Conservation (phyloP, 2,888 invertebrate species). For the Dynastes hyllus region DNA sequence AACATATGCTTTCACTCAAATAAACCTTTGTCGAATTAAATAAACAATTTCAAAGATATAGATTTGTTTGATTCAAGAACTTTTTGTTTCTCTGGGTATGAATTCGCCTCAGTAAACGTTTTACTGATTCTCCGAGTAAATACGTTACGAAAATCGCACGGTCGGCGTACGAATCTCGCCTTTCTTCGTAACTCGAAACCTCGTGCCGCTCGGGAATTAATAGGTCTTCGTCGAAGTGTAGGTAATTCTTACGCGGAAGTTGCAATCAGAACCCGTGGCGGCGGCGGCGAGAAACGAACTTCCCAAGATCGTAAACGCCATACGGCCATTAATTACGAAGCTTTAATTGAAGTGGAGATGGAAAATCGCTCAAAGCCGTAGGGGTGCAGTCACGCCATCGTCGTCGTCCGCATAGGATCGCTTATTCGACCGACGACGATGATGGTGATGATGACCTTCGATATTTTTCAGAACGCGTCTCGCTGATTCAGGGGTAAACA, state of each 20-base stretch:
- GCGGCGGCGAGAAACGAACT: conserved; percentile 2
- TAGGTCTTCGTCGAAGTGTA: conserved; percentile 4
- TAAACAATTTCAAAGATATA: too few species aligned
- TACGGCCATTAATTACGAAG: conserved; percentile 53
- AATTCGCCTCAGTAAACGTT: too few species aligned
- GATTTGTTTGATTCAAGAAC: too few species aligned
- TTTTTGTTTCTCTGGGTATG: too few species aligned
- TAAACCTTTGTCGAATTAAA: too few species aligned
- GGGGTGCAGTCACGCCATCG: conserved; percentile 53
- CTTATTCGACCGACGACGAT: too few species aligned
- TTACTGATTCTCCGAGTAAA: too few species aligned
- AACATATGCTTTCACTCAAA: too few species aligned
- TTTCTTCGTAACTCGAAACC: too few species aligned
- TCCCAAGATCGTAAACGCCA: conserved; percentile 48
- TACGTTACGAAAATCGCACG: too few species aligned
- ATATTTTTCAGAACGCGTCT: conserved; percentile 28
- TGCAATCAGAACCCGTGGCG: not conserved
- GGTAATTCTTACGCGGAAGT: conserved; percentile 3
- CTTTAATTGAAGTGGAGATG: conserved; percentile 55
- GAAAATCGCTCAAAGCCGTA: conserved; percentile 45
- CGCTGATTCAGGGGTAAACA: not conserved
- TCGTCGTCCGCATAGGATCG: too few species aligned
- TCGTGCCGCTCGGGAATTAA: not conserved
- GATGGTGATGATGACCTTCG: conserved; percentile 48
- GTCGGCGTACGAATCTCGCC: too few species aligned